Evolutionary conservation across 2,888 invertebrate genomes (phyloP).

Genomic region (Acanthopleura granulata): DNA sequence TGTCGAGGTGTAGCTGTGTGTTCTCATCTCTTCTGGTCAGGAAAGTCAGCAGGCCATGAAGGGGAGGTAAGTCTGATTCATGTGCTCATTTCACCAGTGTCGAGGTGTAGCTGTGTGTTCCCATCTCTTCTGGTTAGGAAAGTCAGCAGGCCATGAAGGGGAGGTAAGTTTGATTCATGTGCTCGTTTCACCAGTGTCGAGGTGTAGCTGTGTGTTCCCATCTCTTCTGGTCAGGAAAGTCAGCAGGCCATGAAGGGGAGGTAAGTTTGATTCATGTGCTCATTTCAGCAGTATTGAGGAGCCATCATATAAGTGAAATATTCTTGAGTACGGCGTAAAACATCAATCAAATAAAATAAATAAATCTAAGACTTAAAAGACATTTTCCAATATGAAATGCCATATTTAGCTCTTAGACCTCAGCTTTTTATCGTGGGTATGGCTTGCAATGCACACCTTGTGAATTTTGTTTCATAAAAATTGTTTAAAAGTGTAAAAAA

Average conservation of each 20-base stretch:
- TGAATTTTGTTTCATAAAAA: no score
- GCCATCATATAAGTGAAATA: no score
- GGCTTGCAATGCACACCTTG: no score
- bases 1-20: conserved; percentile 94
- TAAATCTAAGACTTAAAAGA: no score
- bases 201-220: conserved; percentile 95
- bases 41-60: conserved; percentile 67
- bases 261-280: conserved; percentile 31
- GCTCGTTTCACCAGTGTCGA: conserved; percentile 82
- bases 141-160: conserved; percentile 48
- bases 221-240: conserved; percentile 92
- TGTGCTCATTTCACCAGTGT: conserved; percentile 79
- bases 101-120: conserved; percentile 93
- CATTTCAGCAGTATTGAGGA: no score
- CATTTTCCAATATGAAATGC: no score
- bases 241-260: conserved; percentile 48
- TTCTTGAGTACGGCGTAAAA: no score
- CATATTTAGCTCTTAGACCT: no score
- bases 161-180: conserved; percentile 40
- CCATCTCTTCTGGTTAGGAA: conserved; percentile 96
- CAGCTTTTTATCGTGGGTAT: no score
- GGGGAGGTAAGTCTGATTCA: conserved; percentile 45
- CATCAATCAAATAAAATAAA: no score
- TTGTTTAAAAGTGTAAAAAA: no score
- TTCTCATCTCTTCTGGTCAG: conserved; percentile 98